phyloP scores from a whole-genome alignment of 2,888 invertebrate species.

The Lacanobia wlatinum region DNA sequence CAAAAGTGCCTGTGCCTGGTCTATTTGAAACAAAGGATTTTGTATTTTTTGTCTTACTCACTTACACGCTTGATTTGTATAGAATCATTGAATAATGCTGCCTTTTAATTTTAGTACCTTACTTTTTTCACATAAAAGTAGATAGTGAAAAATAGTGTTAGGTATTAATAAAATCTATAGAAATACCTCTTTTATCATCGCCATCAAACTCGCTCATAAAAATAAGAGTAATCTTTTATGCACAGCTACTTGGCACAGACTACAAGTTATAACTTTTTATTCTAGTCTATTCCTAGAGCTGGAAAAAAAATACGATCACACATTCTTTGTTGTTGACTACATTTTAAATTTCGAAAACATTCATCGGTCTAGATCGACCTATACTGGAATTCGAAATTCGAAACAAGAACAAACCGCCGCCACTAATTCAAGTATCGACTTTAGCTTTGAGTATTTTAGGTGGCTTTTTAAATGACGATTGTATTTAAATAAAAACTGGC shows the following conservation, averaged over 20 bases:
- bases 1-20: too few relatives aligned
- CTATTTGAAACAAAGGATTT: too few relatives aligned
- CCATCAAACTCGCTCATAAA: constrained; percentile 19
- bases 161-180: constrained; percentile 15
- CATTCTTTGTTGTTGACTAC: constrained; percentile 21
- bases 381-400: background rate
- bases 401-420: background rate
- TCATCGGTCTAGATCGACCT: background rate
- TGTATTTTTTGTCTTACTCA: too few relatives aligned
- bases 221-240: constrained; percentile 29
- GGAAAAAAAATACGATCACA: background rate
- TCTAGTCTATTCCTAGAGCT: constrained; percentile 14
- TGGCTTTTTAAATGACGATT: too few relatives aligned
- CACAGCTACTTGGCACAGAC: constrained; percentile 31
- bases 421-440: background rate
- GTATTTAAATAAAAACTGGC: too few relatives aligned
- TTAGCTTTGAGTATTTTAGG: too few relatives aligned
- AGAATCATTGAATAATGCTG: too few relatives aligned
- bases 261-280: constrained; percentile 11
- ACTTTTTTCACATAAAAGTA: background rate
- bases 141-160: constrained; percentile 8
- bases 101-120: too few relatives aligned
- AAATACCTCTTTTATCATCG: constrained; percentile 25
- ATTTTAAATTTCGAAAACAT: constrained; percentile 24
- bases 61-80: too few relatives aligned